Percentiles rank a stretch among this genome's conserved stretches.
These are phyloP conservation scores for Pterocles burchelli DNA, from an alignment of 2,113 vertebrate species.

Conservation along the genomic window DNA sequence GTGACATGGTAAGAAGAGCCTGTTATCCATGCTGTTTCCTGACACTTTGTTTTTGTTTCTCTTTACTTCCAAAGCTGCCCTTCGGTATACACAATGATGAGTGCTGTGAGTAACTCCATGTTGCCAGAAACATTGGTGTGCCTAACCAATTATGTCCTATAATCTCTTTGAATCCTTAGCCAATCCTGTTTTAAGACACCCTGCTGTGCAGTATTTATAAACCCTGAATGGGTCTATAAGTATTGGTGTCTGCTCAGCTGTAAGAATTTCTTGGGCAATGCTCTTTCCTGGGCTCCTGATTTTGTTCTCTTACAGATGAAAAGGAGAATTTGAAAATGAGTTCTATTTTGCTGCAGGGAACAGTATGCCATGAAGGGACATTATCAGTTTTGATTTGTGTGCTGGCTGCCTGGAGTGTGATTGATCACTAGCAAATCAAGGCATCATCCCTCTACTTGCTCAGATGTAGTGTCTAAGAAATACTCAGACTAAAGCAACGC, in stretches of 20 bases:
- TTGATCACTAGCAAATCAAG: conserved; percentile 6
- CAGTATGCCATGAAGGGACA: not conserved
- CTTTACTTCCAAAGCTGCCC: not conserved
- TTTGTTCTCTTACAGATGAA: conserved; percentile 3
- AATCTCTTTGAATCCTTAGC: not conserved
- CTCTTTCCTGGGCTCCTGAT: not conserved
- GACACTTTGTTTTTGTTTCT: not conserved
- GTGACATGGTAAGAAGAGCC: not conserved
- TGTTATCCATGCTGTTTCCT: not conserved
- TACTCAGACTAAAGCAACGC: not conserved
- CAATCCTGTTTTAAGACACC: not conserved
- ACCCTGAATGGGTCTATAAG: conserved; percentile 6
- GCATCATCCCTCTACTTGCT: not conserved
- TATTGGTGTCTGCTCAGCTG: conserved; percentile 30
- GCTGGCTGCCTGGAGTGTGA: not conserved
- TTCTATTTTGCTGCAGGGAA: not conserved
- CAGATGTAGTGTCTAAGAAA: not conserved
- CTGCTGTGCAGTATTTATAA: conserved; percentile 31
- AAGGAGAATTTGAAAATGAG: not conserved
- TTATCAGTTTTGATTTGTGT: conserved; percentile 11
- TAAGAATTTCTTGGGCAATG: not conserved
- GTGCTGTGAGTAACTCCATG: not conserved
- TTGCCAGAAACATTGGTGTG: not conserved
- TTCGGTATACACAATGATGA: not conserved
- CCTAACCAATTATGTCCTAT: not conserved